A percentile compares a stretch with the other conserved stretches of the same genome.
Evolutionary conservation across 2,797 vertebrate species (phyloP).

Genomic region (Hirundo rustica): DNA sequence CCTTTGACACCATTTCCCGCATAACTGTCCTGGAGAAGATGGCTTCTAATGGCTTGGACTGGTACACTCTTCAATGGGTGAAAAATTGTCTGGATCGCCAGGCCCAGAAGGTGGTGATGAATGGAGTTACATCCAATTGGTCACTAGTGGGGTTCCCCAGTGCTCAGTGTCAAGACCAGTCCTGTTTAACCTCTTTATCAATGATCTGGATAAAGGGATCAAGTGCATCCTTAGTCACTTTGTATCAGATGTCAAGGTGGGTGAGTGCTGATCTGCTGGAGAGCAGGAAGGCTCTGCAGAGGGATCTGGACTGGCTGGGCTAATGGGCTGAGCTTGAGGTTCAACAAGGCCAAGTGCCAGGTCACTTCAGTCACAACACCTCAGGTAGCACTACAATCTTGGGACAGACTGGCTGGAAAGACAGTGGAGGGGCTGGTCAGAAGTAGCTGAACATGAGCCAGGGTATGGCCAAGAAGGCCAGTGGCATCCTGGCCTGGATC

Average conservation of each 20-base stretch:
- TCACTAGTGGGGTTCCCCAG: neutral
- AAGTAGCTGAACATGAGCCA: neutral
- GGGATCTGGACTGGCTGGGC: neutral
- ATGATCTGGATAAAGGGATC: neutral
- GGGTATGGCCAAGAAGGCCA: neutral
- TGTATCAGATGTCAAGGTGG: neutral
- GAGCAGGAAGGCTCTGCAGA: neutral
- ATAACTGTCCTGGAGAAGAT: neutral
- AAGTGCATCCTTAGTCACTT: neutral
- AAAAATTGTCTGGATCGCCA: neutral
- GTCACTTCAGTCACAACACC: neutral
- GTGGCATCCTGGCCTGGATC: neutral
- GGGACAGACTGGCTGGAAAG: neutral
- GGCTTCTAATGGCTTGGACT: neutral
- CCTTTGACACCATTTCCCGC: neutral
- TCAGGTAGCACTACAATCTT: neutral
- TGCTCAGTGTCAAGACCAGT: neutral
- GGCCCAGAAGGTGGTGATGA: neutral
- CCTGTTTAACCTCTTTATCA: neutral
- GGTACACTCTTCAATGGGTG: neutral
- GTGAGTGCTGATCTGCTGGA: neutral
- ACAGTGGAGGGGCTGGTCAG: accelerated
- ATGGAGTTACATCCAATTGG: neutral
- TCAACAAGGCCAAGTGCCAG: neutral
- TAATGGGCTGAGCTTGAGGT: neutral